phyloP scores from a whole-genome alignment of 2,888 invertebrate genomes.

The Mactromeris polynyma region DNA sequence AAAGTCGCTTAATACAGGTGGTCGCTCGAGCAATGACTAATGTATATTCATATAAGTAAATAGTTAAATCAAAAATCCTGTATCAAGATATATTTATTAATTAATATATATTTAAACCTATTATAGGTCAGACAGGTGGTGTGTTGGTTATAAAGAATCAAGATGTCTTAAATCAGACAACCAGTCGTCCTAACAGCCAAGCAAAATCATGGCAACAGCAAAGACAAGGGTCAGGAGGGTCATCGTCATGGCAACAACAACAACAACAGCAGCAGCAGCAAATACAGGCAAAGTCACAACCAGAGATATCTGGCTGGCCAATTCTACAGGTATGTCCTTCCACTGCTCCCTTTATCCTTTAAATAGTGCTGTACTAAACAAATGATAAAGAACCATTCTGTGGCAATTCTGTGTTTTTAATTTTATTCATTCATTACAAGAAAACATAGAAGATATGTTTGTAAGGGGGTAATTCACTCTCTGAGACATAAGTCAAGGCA shows the following conservation, averaged over 20 bases:
- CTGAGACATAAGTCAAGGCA: no score
- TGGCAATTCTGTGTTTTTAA: no score
- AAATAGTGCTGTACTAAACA: no score
- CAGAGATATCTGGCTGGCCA: constrained; percentile 50
- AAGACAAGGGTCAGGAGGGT: constrained; percentile 41
- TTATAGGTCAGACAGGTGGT: constrained; percentile 55
- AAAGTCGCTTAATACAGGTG: no score
- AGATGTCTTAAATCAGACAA: constrained; percentile 44
- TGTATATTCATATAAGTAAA: no score
- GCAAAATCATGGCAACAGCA: constrained; percentile 64
- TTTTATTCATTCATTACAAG: no score
- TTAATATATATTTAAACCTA: neutral
- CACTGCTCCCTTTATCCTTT: no score
- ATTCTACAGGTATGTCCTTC: constrained; percentile 23
- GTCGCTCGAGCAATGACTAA: no score
- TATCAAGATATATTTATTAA: neutral
- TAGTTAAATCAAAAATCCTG: no score
- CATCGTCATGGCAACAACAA: constrained; percentile 69
- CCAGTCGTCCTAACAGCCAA: constrained; percentile 41
- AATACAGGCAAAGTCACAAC: constrained; percentile 67
- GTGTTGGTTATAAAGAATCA: constrained; percentile 66
- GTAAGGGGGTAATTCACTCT: no score
- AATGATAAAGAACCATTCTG: no score
- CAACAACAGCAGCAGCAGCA: constrained; percentile 84
- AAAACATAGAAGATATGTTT: no score